Percentiles rank a stretch among this genome's conserved stretches.
Evolutionary conservation across 2,113 vertebrate genomes (phyloP).

Genomic region (Percopsis transmontana): DNA sequence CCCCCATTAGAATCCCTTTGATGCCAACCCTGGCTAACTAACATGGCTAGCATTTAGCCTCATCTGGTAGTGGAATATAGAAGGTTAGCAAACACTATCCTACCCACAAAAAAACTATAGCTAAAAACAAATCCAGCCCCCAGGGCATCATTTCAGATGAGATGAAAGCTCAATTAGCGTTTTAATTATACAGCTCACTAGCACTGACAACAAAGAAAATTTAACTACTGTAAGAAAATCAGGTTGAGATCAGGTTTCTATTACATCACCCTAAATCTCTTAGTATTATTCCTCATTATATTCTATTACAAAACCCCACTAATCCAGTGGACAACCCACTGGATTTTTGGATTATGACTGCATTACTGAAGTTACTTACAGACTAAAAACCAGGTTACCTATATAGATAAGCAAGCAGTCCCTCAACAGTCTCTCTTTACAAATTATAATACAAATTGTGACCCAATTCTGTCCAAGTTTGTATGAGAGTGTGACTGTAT

Average conservation of each 20-base stretch:
- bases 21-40: too few species aligned
- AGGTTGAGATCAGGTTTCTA: conserved; percentile 21
- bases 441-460: neutral
- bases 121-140: neutral
- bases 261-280: conserved; percentile 45
- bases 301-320: conserved; percentile 56
- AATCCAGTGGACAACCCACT: conserved; percentile 59
- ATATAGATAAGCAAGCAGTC: conserved; percentile 40
- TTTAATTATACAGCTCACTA: conserved; percentile 1
- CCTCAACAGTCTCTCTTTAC: conserved; percentile 7
- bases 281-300: conserved; percentile 10
- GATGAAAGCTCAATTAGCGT: neutral
- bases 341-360: conserved; percentile 38
- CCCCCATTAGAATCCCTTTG: too few species aligned
- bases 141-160: neutral
- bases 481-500: neutral
- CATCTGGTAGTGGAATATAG: too few species aligned
- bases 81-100: too few species aligned
- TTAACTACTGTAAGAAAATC: conserved; percentile 16
- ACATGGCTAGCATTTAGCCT: too few species aligned
- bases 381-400: conserved; percentile 62
- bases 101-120: too few species aligned
- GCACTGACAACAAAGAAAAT: neutral
- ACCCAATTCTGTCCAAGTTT: neutral
- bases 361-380: neutral